These are phyloP conservation scores for Numida meleagris DNA, from an alignment of 2,113 vertebrate species.

Conservation along the genomic window DNA sequence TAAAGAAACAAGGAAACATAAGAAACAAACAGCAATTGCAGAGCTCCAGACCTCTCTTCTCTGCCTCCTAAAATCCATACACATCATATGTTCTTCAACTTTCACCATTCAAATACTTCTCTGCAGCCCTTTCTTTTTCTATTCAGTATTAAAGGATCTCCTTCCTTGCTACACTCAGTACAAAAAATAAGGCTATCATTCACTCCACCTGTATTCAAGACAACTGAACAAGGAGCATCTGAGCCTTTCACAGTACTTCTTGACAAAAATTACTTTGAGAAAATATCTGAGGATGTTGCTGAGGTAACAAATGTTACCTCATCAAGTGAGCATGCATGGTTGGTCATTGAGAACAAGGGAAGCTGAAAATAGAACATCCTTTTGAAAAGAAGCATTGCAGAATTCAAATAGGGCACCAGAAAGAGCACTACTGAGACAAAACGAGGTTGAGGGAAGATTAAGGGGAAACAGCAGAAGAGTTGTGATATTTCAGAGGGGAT, in stretches of 20 bases:
- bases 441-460: not conserved
- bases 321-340: constrained; percentile 16
- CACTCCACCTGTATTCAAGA: not conserved
- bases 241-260: not conserved
- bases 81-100: not conserved
- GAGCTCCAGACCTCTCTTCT: not conserved
- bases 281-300: not conserved
- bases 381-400: constrained; percentile 12
- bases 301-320: constrained; percentile 21
- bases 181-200: not conserved
- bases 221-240: not conserved
- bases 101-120: not conserved
- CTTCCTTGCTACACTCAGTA: not conserved
- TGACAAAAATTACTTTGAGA: constrained; percentile 14
- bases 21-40: not conserved
- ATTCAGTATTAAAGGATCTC: not conserved
- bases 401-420: constrained; percentile 26
- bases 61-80: not conserved
- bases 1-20: not conserved
- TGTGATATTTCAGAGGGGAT: not conserved
- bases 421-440: not conserved
- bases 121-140: not conserved
- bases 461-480: not conserved
- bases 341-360: constrained; percentile 49
- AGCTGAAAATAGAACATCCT: constrained; percentile 54